These are phyloP conservation scores for Hyaena hyaena DNA, from an alignment of 2,113 vertebrate species.

Conservation along the genomic window DNA sequence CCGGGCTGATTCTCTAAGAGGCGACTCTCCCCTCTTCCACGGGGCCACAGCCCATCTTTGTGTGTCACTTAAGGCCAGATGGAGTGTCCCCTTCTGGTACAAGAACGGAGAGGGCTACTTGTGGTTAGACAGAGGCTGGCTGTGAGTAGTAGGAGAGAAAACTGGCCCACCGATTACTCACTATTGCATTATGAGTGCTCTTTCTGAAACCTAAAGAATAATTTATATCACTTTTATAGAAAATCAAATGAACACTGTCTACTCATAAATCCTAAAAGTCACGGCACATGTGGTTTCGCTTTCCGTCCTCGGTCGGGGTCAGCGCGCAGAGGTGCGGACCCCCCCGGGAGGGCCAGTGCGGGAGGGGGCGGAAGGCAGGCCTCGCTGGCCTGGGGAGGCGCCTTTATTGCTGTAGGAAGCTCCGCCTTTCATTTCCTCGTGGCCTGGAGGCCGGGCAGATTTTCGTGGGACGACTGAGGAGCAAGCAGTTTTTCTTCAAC, in stretches of 20 bases:
- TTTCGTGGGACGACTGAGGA: conserved; percentile 41
- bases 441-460: conserved; percentile 26
- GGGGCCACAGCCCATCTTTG: neutral
- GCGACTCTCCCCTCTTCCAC: neutral
- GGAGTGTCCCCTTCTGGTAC: neutral
- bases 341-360: conserved; percentile 72
- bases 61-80: conserved; percentile 65
- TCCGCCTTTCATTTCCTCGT: conserved; percentile 40
- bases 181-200: conserved; percentile 85
- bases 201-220: conserved; percentile 81
- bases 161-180: conserved; percentile 89
- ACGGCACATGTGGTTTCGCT: conserved; percentile 82
- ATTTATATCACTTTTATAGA: conserved; percentile 85
- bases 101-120: conserved; percentile 70
- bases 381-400: conserved; percentile 70
- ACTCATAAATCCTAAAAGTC: conserved; percentile 77
- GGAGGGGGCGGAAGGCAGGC: conserved; percentile 71
- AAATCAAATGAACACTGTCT: conserved; percentile 82
- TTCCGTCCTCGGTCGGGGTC: conserved; percentile 68
- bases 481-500: conserved; percentile 45
- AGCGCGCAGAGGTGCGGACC: neutral
- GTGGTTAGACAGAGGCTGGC: conserved; percentile 86
- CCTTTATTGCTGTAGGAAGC: conserved; percentile 86
- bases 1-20: neutral
- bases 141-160: conserved; percentile 86